These are phyloP conservation scores for Amphipyra berbera DNA, from an alignment of 2,888 invertebrate species.

Conservation along the genomic window DNA sequence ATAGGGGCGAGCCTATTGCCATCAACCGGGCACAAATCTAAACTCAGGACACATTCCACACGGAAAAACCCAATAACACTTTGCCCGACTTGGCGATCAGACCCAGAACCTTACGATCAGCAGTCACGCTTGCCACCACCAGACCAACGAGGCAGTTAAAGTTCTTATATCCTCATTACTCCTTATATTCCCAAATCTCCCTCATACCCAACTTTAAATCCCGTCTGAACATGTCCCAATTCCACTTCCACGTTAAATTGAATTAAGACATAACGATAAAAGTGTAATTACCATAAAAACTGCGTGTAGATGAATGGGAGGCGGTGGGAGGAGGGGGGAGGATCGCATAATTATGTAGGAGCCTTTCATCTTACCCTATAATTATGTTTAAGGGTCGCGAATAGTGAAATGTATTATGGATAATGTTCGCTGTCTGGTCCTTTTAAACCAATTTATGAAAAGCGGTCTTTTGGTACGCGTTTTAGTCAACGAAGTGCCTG, in stretches of 20 bases:
- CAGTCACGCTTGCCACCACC: too few relatives aligned
- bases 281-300: slow-evolving; percentile 87
- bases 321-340: slow-evolving; percentile 50
- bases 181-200: too few relatives aligned
- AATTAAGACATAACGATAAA: slow-evolving; percentile 84
- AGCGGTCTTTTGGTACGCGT: slow-evolving; percentile 19
- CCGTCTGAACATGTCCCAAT: slow-evolving; percentile 50
- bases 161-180: too few relatives aligned
- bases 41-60: too few relatives aligned
- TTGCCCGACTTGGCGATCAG: too few relatives aligned
- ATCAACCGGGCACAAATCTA: too few relatives aligned
- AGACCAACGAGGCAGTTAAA: too few relatives aligned
- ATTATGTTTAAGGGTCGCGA: slow-evolving; percentile 66
- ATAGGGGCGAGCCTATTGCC: too few relatives aligned
- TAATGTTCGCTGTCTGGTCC: slow-evolving; percentile 40
- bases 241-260: slow-evolving; percentile 70
- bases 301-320: slow-evolving; percentile 69
- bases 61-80: too few relatives aligned
- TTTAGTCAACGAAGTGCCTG: slow-evolving; percentile 8
- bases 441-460: slow-evolving; percentile 48
- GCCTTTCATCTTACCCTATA: slow-evolving; percentile 77
- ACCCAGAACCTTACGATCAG: too few relatives aligned
- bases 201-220: slow-evolving; percentile 8
- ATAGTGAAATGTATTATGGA: slow-evolving; percentile 59
- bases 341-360: slow-evolving; percentile 61